Percentiles rank a stretch among this genome's conserved stretches.
Conservation (phyloP, 1,140 invertebrate species). For the Monochamus saltuarius region DNA sequence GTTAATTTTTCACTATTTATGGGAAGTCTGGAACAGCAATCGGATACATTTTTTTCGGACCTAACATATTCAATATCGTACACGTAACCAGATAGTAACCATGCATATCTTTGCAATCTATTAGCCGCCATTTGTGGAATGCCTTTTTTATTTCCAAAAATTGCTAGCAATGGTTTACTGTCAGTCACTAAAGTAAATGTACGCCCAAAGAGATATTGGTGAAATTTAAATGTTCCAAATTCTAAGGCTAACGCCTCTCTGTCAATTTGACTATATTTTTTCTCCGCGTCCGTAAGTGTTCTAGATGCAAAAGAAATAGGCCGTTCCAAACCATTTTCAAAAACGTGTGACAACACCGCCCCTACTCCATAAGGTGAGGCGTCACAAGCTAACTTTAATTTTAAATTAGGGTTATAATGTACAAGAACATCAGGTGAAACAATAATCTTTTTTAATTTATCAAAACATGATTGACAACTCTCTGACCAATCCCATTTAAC, state of each 20-base stretch:
- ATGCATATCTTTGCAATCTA: constrained; percentile 47
- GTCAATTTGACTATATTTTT: constrained; percentile 57
- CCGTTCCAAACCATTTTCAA: constrained; percentile 42
- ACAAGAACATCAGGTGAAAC: constrained; percentile 34
- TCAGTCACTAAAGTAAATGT: constrained; percentile 56
- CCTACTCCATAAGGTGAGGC: constrained; percentile 36
- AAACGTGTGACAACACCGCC: constrained; percentile 34
- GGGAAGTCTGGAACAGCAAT: constrained; percentile 42
- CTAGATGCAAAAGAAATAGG: constrained; percentile 54
- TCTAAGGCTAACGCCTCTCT: constrained; percentile 58
- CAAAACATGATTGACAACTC: constrained; percentile 33
- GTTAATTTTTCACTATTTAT: constrained; percentile 10
- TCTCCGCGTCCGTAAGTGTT: constrained; percentile 50
- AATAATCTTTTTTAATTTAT: constrained; percentile 40
- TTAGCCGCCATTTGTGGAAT: constrained; percentile 41
- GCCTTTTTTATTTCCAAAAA: constrained; percentile 50
- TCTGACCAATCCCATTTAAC: constrained; percentile 48
- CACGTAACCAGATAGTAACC: constrained; percentile 44
- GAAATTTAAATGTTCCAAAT: constrained; percentile 57
- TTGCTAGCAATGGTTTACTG: constrained; percentile 53
- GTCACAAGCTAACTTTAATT: constrained; percentile 28
- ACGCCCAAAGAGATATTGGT: constrained; percentile 56
- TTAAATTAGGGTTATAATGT: constrained; percentile 32
- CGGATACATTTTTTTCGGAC: constrained; percentile 28
- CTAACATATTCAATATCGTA: constrained; percentile 43